Percentiles rank a stretch among this genome's conserved stretches.
Conservation (phyloP, 2,113 vertebrate species). For the Thermophis baileyi region DNA sequence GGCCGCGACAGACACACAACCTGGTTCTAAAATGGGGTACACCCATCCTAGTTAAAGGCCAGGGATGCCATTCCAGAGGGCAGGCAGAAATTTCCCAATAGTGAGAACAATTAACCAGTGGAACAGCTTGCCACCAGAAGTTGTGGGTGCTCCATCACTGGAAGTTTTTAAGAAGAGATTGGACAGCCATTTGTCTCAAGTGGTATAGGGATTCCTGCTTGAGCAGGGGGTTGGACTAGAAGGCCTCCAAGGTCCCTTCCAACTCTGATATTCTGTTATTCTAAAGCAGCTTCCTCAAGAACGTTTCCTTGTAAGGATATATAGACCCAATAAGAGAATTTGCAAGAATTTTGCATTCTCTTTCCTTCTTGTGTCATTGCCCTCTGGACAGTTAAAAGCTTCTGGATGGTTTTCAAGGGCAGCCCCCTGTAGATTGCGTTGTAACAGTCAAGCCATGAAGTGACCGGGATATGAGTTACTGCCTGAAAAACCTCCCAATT, state of each 20-base stretch:
- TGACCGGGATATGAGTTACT: not conserved
- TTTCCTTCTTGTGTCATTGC: not conserved
- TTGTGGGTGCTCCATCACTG: too few species aligned
- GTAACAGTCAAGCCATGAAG: not conserved
- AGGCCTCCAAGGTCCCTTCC: too few species aligned
- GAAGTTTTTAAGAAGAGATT: too few species aligned
- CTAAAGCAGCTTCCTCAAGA: not conserved
- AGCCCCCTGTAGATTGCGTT: not conserved
- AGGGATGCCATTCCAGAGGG: too few species aligned
- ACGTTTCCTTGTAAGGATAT: not conserved
- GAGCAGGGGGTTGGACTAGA: too few species aligned
- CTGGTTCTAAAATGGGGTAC: not conserved
- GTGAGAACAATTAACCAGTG: too few species aligned
- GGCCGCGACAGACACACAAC: accelerated
- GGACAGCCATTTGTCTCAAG: too few species aligned
- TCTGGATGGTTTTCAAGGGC: not conserved
- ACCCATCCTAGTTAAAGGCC: not conserved
- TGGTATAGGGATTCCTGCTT: too few species aligned
- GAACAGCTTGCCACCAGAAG: too few species aligned
- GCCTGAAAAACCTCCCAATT: not conserved
- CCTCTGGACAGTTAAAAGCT: not conserved
- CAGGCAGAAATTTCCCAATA: too few species aligned
- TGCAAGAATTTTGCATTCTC: not conserved
- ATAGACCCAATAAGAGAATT: not conserved
- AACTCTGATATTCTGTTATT: too few species aligned